phyloP scores from a whole-genome alignment of 2,113 vertebrate species.

The Neopipo cinnamomea region DNA sequence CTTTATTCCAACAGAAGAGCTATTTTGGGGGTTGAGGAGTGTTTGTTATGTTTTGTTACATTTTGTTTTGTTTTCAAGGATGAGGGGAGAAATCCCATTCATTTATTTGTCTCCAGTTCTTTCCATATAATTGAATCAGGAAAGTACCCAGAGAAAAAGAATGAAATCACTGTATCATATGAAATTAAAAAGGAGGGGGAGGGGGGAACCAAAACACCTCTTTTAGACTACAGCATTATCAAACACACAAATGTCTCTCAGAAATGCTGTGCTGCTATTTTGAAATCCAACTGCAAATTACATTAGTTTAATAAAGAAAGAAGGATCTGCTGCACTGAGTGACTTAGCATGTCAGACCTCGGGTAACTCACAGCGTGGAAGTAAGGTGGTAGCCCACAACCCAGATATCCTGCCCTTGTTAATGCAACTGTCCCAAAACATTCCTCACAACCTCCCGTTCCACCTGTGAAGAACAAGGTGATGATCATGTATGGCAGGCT shows the following conservation, averaged over 20 bases:
- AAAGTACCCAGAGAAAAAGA: not conserved
- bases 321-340: not conserved
- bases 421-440: not conserved
- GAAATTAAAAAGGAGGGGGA: accelerated
- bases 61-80: not conserved
- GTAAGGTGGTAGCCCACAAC: not conserved
- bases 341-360: not conserved
- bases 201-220: accelerated
- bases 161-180: not conserved
- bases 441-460: not conserved
- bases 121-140: not conserved
- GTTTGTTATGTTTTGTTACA: not conserved
- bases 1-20: not conserved
- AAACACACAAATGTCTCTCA: not conserved
- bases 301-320: not conserved
- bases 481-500: accelerated
- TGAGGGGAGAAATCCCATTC: not conserved
- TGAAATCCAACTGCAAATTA: slow-evolving; percentile 34
- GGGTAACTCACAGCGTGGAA: not conserved
- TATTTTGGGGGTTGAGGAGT: accelerated
- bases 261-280: not conserved
- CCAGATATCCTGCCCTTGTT: not conserved
- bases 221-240: not conserved
- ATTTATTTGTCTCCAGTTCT: not conserved
- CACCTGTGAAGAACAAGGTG: not conserved